Evolutionary conservation across 2,888 invertebrate genomes (phyloP).

Genomic region (Plebejus anna): DNA sequence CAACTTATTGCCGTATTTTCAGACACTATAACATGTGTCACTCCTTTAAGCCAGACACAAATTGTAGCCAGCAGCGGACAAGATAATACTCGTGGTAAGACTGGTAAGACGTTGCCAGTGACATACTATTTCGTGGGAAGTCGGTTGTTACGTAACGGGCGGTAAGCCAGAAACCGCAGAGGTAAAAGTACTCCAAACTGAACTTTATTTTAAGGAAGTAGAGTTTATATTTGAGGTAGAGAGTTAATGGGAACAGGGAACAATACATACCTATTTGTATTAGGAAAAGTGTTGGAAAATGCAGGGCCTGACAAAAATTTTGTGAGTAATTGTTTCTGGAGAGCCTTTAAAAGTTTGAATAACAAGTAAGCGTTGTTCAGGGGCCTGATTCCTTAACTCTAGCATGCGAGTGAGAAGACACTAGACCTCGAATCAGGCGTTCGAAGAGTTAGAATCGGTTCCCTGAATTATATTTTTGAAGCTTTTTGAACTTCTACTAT

Average conservation of each 20-base stretch:
- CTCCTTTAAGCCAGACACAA: not conserved
- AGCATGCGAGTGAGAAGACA: too few species aligned
- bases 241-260: not conserved
- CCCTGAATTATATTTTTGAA: too few species aligned
- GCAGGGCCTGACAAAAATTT: too few species aligned
- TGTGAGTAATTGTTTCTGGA: too few species aligned
- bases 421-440: too few species aligned
- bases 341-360: too few species aligned
- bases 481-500: too few species aligned
- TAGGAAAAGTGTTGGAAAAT: not conserved
- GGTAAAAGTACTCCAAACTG: not conserved
- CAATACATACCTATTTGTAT: too few species aligned
- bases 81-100: conserved; percentile 14
- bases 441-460: too few species aligned
- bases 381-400: too few species aligned
- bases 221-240: not conserved
- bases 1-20: not conserved
- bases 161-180: conserved; percentile 11
- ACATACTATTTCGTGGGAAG: conserved; percentile 17
- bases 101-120: conserved; percentile 21
- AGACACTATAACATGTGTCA: not conserved
- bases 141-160: conserved; percentile 24
- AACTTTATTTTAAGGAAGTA: not conserved
- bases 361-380: too few species aligned
- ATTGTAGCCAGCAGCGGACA: not conserved